Conservation (phyloP, 2,113 vertebrate genomes). For the Acrocephalus kingi region DNA sequence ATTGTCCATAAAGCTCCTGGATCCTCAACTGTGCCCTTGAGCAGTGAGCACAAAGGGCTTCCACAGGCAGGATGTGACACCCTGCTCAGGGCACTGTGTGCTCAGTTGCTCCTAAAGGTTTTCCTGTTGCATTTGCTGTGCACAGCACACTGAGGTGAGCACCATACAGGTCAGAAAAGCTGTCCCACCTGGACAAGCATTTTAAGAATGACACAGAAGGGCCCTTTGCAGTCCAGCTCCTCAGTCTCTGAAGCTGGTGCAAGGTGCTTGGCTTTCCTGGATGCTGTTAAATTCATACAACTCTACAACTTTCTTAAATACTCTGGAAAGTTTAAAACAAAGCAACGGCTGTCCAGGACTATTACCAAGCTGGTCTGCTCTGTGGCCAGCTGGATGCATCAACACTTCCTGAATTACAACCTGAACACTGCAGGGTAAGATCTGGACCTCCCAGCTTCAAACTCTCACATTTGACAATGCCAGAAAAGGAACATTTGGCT, state of each 20-base stretch:
- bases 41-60: not conserved
- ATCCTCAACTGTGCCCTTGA: not conserved
- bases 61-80: not conserved
- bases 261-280: not conserved
- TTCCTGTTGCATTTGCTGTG: not conserved
- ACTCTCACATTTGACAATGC: not conserved
- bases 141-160: not conserved
- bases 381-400: not conserved
- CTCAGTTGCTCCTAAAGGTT: not conserved
- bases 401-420: not conserved
- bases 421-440: not conserved
- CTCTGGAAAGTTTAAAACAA: not conserved
- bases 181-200: not conserved
- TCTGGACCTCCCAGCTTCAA: not conserved
- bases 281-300: not conserved
- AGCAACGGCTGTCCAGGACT: accelerated
- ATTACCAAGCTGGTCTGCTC: not conserved
- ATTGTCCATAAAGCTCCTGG: not conserved
- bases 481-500: not conserved
- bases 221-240: not conserved
- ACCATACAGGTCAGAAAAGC: not conserved
- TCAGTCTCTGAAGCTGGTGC: not conserved
- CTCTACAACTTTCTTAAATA: not conserved
- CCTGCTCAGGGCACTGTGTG: not conserved
- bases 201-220: not conserved